These are phyloP conservation scores for Tyrannus savana DNA, from an alignment of 2,113 vertebrate genomes.

Conservation along the genomic window DNA sequence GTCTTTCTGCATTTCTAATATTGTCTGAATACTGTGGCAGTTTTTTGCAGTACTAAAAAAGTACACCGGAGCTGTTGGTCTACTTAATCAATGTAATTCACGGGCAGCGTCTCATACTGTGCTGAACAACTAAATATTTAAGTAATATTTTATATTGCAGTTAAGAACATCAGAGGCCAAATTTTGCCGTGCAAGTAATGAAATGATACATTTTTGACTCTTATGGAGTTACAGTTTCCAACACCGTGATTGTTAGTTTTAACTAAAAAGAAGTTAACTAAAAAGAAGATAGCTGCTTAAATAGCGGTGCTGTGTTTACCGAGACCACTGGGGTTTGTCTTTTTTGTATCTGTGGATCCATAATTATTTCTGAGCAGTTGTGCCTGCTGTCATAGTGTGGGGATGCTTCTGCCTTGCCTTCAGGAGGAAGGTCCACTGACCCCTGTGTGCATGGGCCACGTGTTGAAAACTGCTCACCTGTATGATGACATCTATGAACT, in stretches of 20 bases:
- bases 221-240: not conserved
- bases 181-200: not conserved
- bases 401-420: not conserved
- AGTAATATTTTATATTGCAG: not conserved
- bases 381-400: not conserved
- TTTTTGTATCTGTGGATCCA: rapidly evolving
- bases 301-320: not conserved
- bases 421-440: not conserved
- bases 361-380: not conserved
- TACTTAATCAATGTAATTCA: not conserved
- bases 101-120: not conserved
- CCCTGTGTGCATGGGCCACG: rapidly evolving
- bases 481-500: not conserved
- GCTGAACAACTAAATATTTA: not conserved
- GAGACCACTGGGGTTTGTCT: not conserved
- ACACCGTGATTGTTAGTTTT: not conserved
- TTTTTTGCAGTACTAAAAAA: not conserved
- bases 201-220: not conserved
- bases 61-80: not conserved
- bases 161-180: not conserved
- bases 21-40: not conserved
- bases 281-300: not conserved
- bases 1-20: not conserved
- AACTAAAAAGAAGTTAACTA: no score
- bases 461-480: not conserved